Percentiles rank a stretch among this genome's conserved stretches.
Conservation (phyloP, 2,888 invertebrate genomes). For the Drosophila algonquin region DNA sequence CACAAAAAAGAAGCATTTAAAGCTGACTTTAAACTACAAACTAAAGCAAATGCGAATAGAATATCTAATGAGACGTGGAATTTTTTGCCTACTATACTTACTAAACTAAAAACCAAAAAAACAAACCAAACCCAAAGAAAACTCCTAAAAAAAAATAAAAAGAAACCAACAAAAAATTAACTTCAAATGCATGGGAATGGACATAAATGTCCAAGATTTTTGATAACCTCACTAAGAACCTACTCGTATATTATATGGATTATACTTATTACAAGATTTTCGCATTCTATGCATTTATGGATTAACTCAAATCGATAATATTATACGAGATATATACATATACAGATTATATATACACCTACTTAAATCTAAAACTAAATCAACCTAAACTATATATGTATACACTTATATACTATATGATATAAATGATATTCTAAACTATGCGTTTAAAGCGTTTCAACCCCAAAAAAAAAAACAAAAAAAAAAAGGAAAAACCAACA, state of each 20-base stretch:
- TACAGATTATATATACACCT: conserved; percentile 69
- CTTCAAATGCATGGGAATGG: conserved; percentile 33
- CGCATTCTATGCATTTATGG: conserved; percentile 75
- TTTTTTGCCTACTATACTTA: conserved; percentile 20
- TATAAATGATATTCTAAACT: conserved; percentile 70
- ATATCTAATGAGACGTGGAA: conserved; percentile 22
- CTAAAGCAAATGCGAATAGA: conserved; percentile 18
- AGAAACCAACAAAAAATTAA: conserved; percentile 28
- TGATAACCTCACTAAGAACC: conserved; percentile 51
- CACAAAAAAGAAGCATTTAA: conserved; percentile 41
- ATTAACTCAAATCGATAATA: conserved; percentile 54
- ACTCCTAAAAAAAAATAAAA: conserved; percentile 10
- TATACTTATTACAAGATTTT: conserved; percentile 63
- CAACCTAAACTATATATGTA: conserved; percentile 51
- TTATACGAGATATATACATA: conserved; percentile 50
- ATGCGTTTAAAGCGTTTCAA: conserved; percentile 76
- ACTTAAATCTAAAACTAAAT: conserved; percentile 50
- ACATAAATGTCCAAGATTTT: conserved; percentile 35
- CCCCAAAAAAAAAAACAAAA: conserved; percentile 34
- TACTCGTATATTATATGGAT: conserved; percentile 31
- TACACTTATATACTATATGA: conserved; percentile 56
- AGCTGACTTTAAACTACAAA: conserved; percentile 34
- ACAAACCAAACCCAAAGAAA: background rate
- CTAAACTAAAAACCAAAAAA: conserved; percentile 14
- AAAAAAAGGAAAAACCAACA: conserved; percentile 46